A percentile compares a stretch with the other conserved stretches of the same genome.
phyloP scores from a whole-genome alignment of 2,797 vertebrate genomes.

The Gadopsis marmoratus region DNA sequence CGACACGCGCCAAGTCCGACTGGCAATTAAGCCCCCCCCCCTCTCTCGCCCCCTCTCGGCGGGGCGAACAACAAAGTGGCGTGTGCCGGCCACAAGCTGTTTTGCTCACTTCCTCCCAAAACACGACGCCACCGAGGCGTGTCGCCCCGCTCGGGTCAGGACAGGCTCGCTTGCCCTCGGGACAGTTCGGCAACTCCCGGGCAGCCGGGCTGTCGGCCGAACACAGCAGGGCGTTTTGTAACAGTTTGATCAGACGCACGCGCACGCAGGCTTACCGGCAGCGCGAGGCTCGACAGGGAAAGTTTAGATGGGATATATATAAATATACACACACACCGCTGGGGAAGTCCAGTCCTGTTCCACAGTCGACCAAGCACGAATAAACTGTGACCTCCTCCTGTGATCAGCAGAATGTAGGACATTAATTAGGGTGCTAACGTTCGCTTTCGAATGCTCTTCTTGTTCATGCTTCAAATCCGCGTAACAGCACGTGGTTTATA shows the following conservation, averaged over 20 bases:
- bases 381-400: not conserved
- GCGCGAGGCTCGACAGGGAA: constrained; percentile 16
- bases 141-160: constrained; percentile 22
- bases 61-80: constrained; percentile 61
- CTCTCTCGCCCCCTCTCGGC: no score
- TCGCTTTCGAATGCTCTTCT: not conserved
- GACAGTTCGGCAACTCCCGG: constrained; percentile 12
- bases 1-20: constrained; percentile 74
- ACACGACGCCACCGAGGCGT: constrained; percentile 1
- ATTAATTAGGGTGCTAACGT: not conserved
- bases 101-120: constrained; percentile 15
- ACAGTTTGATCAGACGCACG: constrained; percentile 5
- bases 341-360: constrained; percentile 64
- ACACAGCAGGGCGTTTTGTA: constrained; percentile 36
- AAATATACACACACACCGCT: constrained; percentile 27
- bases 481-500: not conserved
- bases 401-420: not conserved
- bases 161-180: not conserved
- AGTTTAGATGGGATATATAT: constrained; percentile 48
- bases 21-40: constrained; percentile 53
- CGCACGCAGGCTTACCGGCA: constrained; percentile 19
- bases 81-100: constrained; percentile 73
- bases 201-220: constrained; percentile 15
- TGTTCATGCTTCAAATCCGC: not conserved
- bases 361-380: not conserved